Conservation (phyloP, 2,888 invertebrate species). For the Hybos culiciformis region DNA sequence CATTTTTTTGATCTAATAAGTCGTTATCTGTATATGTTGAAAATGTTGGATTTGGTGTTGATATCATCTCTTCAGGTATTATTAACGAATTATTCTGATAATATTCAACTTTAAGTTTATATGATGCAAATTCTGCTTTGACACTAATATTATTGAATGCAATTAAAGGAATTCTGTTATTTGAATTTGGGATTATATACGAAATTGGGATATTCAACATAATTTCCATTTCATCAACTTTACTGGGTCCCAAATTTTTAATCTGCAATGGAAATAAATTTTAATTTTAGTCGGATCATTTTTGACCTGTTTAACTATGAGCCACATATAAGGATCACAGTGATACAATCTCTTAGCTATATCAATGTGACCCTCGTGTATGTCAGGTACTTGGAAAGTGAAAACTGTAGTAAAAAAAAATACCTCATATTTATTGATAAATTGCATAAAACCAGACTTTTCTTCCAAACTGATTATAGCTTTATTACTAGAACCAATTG, state of each 20-base stretch:
- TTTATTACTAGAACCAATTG: constrained; percentile 16
- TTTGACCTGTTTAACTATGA: neutral
- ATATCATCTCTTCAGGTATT: constrained; percentile 15
- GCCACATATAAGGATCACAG: neutral
- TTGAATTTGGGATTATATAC: constrained; percentile 25
- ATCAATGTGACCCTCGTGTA: too few species aligned
- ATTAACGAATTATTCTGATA: constrained; percentile 29
- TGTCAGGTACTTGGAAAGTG: too few species aligned
- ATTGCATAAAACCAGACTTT: neutral
- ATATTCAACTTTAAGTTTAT: constrained; percentile 24
- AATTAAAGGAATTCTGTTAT: constrained; percentile 25
- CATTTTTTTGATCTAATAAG: neutral
- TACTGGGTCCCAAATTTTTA: constrained; percentile 33
- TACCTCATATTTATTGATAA: neutral
- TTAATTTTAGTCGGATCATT: neutral
- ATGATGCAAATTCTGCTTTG: constrained; percentile 28
- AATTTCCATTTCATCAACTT: constrained; percentile 27
- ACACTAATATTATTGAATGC: constrained; percentile 28
- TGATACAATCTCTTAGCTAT: too few species aligned
- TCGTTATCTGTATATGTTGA: constrained; percentile 14
- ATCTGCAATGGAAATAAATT: constrained; percentile 17
- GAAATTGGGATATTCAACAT: constrained; percentile 30
- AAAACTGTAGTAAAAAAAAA: neutral
- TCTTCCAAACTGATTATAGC: neutral
- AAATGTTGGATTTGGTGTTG: constrained; percentile 10